Evolutionary conservation across 2,888 invertebrate species (phyloP).

Genomic region (Hylaea fasciaria): DNA sequence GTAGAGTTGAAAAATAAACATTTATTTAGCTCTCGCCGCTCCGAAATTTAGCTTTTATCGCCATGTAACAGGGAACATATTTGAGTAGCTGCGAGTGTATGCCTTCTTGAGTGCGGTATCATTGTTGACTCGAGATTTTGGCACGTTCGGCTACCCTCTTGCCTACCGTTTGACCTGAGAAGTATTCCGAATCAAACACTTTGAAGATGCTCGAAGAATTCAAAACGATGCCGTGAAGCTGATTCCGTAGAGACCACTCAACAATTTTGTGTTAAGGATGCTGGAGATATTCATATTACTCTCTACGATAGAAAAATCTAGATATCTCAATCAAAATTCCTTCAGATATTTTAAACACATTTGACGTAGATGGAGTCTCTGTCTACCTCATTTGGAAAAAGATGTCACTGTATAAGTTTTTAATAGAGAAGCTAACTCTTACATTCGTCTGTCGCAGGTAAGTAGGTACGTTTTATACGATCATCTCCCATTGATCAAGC

Average conservation of each 20-base stretch:
- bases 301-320: no score
- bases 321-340: no score
- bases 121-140: conserved; percentile 38
- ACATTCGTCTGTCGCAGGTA: no score
- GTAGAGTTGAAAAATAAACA: conserved; percentile 53
- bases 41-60: conserved; percentile 36
- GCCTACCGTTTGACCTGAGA: conserved; percentile 32
- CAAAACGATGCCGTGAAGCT: conserved; percentile 6
- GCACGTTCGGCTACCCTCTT: conserved; percentile 30
- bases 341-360: no score
- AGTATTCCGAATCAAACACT: conserved; percentile 29
- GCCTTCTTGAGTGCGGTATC: conserved; percentile 32
- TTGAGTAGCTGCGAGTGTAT: conserved; percentile 26
- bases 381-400: no score
- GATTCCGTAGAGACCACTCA: conserved; percentile 7
- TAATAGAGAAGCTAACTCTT: no score
- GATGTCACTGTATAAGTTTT: no score
- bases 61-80: conserved; percentile 34
- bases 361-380: no score
- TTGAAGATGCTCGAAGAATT: conserved; percentile 16
- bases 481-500: no score
- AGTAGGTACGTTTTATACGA: no score
- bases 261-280: not conserved
- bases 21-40: conserved; percentile 39
- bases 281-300: no score